Base-by-base conservation (phyloP, 64 coral and sea anemone species). In the Orbicella faveolata region DNA sequence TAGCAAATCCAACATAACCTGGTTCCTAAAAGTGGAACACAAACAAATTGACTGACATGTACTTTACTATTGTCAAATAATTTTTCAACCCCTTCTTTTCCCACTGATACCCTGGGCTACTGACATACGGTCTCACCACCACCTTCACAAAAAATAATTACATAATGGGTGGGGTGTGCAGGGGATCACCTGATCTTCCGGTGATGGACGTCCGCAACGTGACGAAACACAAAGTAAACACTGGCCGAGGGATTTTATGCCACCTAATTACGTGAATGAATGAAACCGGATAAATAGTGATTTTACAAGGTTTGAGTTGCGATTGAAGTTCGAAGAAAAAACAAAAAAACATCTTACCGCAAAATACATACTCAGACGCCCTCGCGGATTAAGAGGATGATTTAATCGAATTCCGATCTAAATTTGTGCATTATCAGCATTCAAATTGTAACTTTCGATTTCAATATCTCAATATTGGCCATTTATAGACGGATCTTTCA, bases 1-100 rank as follows among this genome's bases (percentile, higher is more conserved):
- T 99, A 10, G 97, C 97, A 96, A 99, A 99, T 20, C 97, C 97
- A 63, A 99, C 89, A 83, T 99, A 99, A 15, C 90, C 91, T 73
- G 94, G 81, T 23, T 96, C 94, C 94, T 96, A 26, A 0, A 25
- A 70, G 9, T 9, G 10, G n/a, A 6, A 70, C 21, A 26, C 67
- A 70, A 70, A 25, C 67, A 13, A 26, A 26, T 25, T 23, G 44
- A 48, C 44, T 23, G 7, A 26, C 25, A 70, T 70, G 23, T 26
- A 23, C 21, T n/a, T 48, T 48, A 48, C 44, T 48, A 48, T 0
- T 48, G 44, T 48, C 44, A 48, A 0, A 6, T 48, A 48, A 59
- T 59, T 59, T 59, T 59, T 59, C 11, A 16, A 12, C 55, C 9
- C 9, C 15, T 12, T 59, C 15, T 15, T 16, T 59, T 12, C 13